Evolutionary conservation across 1,140 invertebrate species (phyloP).

Genomic region (Pachypeltis micranthus): DNA sequence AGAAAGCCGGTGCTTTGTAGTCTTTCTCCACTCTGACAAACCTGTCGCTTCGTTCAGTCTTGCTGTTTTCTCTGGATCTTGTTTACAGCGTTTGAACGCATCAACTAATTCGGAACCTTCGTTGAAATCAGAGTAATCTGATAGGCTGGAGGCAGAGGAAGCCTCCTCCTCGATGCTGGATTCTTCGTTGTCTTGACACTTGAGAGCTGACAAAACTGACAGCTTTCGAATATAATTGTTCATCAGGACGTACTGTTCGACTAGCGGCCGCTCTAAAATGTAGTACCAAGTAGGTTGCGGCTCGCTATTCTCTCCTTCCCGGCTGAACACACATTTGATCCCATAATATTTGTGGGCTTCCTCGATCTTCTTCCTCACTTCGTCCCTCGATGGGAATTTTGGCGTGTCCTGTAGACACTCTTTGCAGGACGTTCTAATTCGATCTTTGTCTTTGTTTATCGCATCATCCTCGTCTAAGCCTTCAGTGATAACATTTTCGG

Average conservation of each 20-base stretch:
- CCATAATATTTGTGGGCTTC: constrained; percentile 2
- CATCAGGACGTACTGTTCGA: constrained; percentile 5
- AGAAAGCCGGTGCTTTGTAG: no score
- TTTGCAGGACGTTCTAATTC: not conserved
- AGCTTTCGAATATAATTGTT: not conserved
- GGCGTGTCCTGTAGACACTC: not conserved
- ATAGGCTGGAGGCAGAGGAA: not conserved
- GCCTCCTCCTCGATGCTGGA: not conserved
- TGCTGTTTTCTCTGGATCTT: no score
- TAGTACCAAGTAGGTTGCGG: constrained; percentile 30
- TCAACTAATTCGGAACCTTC: not conserved
- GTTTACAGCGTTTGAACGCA: no score
- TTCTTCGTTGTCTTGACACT: not conserved
- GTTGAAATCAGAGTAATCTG: not conserved
- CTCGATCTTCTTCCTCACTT: not conserved
- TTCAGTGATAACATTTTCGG: no score
- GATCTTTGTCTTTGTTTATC: not conserved
- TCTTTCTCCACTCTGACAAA: no score
- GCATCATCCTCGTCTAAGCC: not conserved
- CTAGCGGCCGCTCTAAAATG: not conserved
- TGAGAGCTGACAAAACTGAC: not conserved
- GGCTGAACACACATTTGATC: not conserved
- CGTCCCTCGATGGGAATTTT: not conserved
- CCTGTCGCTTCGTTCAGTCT: no score
- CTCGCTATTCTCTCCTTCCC: constrained; percentile 12